Percentiles rank a stretch among this genome's conserved stretches.
phyloP scores from a whole-genome alignment of 2,113 vertebrate genomes.

The Lophura nycthemera region DNA sequence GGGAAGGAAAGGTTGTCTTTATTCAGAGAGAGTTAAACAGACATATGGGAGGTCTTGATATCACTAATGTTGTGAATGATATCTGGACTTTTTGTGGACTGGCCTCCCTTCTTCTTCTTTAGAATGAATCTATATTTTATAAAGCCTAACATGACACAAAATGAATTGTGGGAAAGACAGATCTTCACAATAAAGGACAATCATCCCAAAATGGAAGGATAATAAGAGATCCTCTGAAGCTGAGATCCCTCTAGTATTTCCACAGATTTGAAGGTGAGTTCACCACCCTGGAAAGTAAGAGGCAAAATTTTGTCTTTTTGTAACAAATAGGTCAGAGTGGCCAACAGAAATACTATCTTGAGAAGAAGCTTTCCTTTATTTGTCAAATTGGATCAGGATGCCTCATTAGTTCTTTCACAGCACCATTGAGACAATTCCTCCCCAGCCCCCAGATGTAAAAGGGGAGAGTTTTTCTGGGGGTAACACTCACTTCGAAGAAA shows the following conservation, averaged over 20 bases:
- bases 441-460: neutral
- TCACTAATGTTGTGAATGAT: neutral
- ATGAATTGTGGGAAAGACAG: neutral
- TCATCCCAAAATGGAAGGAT: neutral
- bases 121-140: neutral
- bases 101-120: neutral
- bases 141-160: neutral
- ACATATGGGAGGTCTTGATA: neutral
- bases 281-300: neutral
- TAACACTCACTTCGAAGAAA: constrained; percentile 30
- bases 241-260: neutral
- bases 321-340: constrained; percentile 18
- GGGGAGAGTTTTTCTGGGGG: neutral
- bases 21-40: neutral
- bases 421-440: neutral
- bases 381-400: neutral
- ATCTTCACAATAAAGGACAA: neutral
- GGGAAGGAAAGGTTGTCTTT: neutral
- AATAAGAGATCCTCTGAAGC: neutral
- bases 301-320: neutral
- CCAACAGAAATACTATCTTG: neutral
- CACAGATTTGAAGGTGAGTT: neutral
- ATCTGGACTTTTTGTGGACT: neutral
- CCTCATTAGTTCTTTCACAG: constrained; percentile 1
- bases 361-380: neutral